Evolutionary conservation across 2,113 vertebrate species (phyloP).

Genomic region (Sakesphorus luctuosus): DNA sequence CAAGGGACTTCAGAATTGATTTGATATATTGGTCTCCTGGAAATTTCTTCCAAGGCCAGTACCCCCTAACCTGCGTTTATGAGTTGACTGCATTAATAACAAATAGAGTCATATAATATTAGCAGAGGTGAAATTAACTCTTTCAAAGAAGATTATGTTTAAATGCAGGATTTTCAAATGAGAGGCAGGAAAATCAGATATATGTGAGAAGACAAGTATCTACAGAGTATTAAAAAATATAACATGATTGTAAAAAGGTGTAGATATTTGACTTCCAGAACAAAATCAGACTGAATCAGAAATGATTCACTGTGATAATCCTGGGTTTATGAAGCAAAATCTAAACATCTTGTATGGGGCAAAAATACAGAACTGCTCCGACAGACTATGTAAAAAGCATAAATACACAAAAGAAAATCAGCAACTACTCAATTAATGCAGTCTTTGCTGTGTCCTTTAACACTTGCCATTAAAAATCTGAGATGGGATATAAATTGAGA

Average conservation of each 20-base stretch:
- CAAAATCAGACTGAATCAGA: neutral
- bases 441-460: neutral
- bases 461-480: neutral
- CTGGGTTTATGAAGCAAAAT: neutral
- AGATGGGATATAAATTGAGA: neutral
- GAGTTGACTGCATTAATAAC: constrained; percentile 54
- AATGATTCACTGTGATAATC: neutral
- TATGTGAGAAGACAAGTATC: neutral
- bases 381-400: neutral
- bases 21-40: constrained; percentile 55
- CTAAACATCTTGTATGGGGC: neutral
- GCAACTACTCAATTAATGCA: neutral
- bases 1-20: constrained; percentile 53
- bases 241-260: neutral
- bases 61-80: constrained; percentile 40
- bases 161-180: neutral
- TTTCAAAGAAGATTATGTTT: neutral
- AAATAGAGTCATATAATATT: constrained; percentile 32
- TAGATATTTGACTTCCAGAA: neutral
- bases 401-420: neutral
- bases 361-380: neutral
- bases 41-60: constrained; percentile 57
- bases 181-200: neutral
- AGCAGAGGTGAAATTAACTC: constrained; percentile 9
- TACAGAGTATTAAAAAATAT: neutral